Evolutionary conservation across 2,113 vertebrate species (phyloP).

Genomic region (Carassius carassius): DNA sequence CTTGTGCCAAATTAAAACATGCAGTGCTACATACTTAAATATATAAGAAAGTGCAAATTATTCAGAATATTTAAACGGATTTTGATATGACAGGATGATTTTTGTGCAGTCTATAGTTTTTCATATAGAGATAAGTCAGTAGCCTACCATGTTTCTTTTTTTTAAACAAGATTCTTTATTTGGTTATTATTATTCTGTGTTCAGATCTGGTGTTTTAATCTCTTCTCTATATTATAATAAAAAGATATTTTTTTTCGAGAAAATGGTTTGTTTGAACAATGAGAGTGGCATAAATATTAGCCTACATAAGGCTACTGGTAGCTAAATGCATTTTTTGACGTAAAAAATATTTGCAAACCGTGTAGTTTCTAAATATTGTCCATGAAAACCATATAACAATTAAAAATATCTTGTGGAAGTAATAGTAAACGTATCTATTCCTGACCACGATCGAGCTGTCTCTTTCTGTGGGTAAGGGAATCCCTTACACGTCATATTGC

Average conservation of each 20-base stretch:
- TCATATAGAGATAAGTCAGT: neutral
- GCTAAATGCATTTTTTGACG: neutral
- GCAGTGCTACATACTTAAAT: neutral
- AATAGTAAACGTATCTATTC: constrained; percentile 81
- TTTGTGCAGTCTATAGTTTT: neutral
- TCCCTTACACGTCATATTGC: constrained; percentile 96
- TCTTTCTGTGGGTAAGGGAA: constrained; percentile 87
- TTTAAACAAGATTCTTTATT: neutral
- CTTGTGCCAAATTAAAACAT: neutral
- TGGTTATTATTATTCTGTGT: neutral
- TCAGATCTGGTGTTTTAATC: neutral
- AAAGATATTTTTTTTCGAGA: neutral
- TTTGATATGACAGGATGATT: neutral
- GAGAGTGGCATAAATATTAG: neutral
- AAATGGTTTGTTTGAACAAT: neutral
- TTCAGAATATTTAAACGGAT: neutral
- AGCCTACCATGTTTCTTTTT: neutral
- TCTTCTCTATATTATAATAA: neutral
- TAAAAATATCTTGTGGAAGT: constrained; percentile 74
- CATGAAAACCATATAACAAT: constrained; percentile 67
- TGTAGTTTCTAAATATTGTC: constrained; percentile 63
- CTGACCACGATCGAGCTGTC: constrained; percentile 75
- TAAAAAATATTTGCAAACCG: neutral
- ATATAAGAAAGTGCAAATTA: neutral
- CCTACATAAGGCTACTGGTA: neutral